phyloP scores from a whole-genome alignment of 2,113 vertebrate species.

The Mesembrinibis cayennensis region DNA sequence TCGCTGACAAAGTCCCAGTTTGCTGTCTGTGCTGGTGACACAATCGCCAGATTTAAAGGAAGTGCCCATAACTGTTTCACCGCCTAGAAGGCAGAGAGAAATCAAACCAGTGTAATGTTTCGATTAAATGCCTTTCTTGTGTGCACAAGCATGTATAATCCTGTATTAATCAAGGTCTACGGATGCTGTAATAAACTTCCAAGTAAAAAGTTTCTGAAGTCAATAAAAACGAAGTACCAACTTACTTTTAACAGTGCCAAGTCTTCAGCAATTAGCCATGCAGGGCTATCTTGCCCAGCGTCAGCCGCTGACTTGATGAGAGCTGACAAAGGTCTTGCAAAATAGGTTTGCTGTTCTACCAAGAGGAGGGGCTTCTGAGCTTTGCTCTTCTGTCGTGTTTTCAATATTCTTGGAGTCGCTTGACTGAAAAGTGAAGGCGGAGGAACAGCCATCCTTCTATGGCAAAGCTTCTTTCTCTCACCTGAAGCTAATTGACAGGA shows the following conservation, averaged over 20 bases:
- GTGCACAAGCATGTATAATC: neutral
- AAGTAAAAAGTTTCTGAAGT: neutral
- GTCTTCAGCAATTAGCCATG: constrained; percentile 91
- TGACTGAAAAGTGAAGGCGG: constrained; percentile 87
- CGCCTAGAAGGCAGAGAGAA: constrained; percentile 66
- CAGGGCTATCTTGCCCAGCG: constrained; percentile 80
- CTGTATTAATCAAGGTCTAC: neutral
- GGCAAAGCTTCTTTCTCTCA: constrained; percentile 87
- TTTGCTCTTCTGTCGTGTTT: constrained; percentile 81
- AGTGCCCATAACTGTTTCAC: constrained; percentile 85
- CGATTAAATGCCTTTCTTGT: neutral
- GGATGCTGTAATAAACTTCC: neutral
- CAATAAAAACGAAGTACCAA: neutral
- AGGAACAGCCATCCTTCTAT: constrained; percentile 81
- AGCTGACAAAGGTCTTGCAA: constrained; percentile 83
- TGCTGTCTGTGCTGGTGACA: constrained; percentile 86
- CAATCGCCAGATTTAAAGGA: constrained; percentile 82
- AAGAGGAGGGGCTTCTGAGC: constrained; percentile 87
- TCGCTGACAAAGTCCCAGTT: constrained; percentile 91
- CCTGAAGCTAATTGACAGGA: constrained; percentile 67
- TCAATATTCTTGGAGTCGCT: constrained; percentile 76
- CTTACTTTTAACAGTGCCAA: constrained; percentile 88
- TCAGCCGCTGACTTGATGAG: constrained; percentile 81
- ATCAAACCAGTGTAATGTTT: neutral
- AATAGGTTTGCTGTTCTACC: constrained; percentile 83